Percentiles rank a stretch among this genome's conserved stretches.
phyloP scores from a whole-genome alignment of 1,140 invertebrate species.

The Harlomillsia oculata region DNA sequence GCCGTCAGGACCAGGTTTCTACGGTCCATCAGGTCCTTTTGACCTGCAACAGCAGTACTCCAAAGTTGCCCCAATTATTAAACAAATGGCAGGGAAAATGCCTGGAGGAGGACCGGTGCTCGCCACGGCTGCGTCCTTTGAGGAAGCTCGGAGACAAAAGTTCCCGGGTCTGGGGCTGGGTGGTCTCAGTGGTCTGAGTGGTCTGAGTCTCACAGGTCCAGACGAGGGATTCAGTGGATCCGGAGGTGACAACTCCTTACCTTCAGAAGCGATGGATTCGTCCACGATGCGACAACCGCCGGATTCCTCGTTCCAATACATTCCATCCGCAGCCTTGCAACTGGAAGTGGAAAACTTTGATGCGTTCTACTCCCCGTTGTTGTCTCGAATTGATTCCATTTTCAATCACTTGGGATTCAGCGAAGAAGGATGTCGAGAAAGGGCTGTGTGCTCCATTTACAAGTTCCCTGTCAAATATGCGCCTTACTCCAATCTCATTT shows the following conservation, averaged over 20 bases:
- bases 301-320: conserved; percentile 56
- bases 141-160: background rate
- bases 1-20: background rate
- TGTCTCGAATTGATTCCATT: conserved; percentile 68
- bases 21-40: background rate
- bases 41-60: background rate
- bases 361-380: conserved; percentile 71
- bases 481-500: conserved; percentile 75
- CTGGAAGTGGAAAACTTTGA: conserved; percentile 66
- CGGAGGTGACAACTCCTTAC: background rate
- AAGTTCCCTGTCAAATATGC: conserved; percentile 71
- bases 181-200: background rate
- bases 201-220: background rate
- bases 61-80: background rate
- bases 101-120: background rate
- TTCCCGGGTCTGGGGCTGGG: background rate
- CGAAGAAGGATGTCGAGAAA: conserved; percentile 66
- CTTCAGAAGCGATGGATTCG: background rate
- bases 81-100: background rate
- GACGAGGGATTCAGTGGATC: background rate
- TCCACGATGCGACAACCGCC: conserved; percentile 4
- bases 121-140: too few relatives aligned
- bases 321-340: conserved; percentile 62
- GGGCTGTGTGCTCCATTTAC: conserved; percentile 75
- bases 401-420: conserved; percentile 60